Evolutionary conservation across 64 coral and sea anemone genomes (phyloP).

Genomic region (Montipora foliosa): DNA sequence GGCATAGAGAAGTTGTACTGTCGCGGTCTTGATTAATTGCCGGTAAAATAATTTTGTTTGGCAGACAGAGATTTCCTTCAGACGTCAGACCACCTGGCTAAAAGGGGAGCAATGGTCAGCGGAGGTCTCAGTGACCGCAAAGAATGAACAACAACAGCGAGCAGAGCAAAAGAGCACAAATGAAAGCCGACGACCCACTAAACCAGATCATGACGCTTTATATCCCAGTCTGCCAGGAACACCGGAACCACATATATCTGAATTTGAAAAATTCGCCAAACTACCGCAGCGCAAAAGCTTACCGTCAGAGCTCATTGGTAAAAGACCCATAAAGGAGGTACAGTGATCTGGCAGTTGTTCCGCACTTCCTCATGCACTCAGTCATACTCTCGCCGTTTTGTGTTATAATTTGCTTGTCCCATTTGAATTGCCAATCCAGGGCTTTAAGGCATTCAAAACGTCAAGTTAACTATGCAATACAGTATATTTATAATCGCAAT

Average conservation of each 20-base stretch:
- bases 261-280: neutral
- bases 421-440: too few species aligned
- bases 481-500: too few species aligned
- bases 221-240: slow-evolving; percentile 39
- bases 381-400: too few species aligned
- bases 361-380: too few species aligned
- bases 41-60: neutral
- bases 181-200: neutral
- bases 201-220: slow-evolving; percentile 29
- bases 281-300: neutral
- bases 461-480: too few species aligned
- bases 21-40: neutral
- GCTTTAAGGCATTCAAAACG: too few species aligned
- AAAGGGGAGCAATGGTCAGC: slow-evolving; percentile 1
- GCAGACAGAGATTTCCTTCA: neutral
- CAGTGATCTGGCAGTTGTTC: neutral
- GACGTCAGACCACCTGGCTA: neutral
- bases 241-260: slow-evolving; percentile 13
- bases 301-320: slow-evolving; percentile 18
- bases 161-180: neutral
- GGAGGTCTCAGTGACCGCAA: slow-evolving; percentile 3
- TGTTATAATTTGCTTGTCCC: too few species aligned
- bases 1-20: too few species aligned
- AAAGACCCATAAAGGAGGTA: neutral
- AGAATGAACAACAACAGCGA: neutral